phyloP scores from a whole-genome alignment of 2,888 invertebrate genomes.

The Ormia ochracea region DNA sequence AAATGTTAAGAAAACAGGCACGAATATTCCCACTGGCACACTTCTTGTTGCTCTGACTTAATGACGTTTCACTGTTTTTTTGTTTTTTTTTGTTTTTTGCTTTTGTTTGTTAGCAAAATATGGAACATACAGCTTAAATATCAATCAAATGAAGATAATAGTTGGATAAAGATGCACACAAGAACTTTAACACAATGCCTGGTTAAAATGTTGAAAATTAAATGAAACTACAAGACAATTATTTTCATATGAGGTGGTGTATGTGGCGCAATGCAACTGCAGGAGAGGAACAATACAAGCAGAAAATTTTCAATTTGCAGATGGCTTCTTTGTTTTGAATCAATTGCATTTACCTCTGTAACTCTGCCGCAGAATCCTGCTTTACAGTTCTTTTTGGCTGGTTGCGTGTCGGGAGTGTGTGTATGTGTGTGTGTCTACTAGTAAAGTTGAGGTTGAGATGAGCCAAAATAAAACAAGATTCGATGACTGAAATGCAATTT shows the following conservation, averaged over 20 bases:
- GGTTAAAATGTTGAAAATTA: constrained; percentile 39
- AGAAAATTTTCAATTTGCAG: constrained; percentile 49
- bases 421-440: not conserved
- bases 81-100: not conserved
- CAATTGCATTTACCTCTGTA: constrained; percentile 1
- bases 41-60: not conserved
- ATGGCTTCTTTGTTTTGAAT: constrained; percentile 36
- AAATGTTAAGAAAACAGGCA: not conserved
- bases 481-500: constrained; percentile 6
- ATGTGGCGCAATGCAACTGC: constrained; percentile 2
- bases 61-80: not conserved
- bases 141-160: constrained; percentile 8
- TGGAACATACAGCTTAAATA: not conserved
- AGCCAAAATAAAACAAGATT: not conserved
- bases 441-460: not conserved
- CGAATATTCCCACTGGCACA: not conserved
- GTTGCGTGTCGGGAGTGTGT: not conserved
- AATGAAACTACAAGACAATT: constrained; percentile 2
- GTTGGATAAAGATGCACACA: not conserved
- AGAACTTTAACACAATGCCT: constrained; percentile 30
- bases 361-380: not conserved
- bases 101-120: not conserved
- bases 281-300: not conserved
- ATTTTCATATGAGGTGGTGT: not conserved
- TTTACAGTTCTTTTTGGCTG: not conserved